These are phyloP conservation scores for Globicephala melas DNA, from an alignment of 2,113 vertebrate genomes.

Conservation along the genomic window DNA sequence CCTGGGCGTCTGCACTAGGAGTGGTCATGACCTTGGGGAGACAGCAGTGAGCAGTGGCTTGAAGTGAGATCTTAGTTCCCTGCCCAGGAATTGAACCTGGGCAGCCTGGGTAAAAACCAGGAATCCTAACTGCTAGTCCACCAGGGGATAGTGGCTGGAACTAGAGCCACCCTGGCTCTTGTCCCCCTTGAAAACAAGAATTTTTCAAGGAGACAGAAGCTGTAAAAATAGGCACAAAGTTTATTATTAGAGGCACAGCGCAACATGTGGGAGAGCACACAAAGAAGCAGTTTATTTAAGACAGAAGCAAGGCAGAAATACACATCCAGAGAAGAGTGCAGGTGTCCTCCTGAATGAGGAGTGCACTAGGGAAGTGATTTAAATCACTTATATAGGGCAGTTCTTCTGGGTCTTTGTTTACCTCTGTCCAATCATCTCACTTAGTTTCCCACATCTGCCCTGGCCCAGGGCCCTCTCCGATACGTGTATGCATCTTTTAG, in stretches of 20 bases:
- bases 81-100: neutral
- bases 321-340: neutral
- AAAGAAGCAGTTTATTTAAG: neutral
- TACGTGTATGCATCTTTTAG: neutral
- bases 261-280: neutral
- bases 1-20: neutral
- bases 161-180: neutral
- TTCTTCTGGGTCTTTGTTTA: neutral
- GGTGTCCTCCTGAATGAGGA: neutral
- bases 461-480: neutral
- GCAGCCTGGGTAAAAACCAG: neutral
- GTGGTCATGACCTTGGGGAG: neutral
- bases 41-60: neutral
- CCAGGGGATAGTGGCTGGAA: neutral
- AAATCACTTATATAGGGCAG: neutral
- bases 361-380: too few species aligned
- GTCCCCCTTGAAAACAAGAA: neutral
- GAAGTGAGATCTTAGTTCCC: neutral
- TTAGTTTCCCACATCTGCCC: neutral
- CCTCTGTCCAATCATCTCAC: neutral
- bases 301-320: neutral
- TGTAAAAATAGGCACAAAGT: neutral
- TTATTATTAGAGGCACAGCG: neutral
- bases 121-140: neutral
- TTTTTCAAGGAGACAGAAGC: neutral